A percentile compares a stretch with the other conserved stretches of the same genome.
Evolutionary conservation across 2,797 vertebrate species (phyloP).

Genomic region (Eremophila alpestris): DNA sequence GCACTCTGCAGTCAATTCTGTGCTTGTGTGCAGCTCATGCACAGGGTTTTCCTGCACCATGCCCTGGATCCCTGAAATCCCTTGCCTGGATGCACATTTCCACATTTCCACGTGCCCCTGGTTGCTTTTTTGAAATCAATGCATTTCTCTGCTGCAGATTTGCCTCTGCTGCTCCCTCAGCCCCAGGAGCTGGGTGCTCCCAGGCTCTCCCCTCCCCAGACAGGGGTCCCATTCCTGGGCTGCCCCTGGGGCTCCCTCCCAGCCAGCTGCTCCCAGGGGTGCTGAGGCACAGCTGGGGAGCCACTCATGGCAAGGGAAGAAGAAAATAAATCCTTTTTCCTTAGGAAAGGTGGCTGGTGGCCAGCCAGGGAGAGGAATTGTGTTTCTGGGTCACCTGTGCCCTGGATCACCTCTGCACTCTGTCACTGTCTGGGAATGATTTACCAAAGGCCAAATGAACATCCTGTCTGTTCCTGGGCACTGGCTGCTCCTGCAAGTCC

Average conservation of each 20-base stretch:
- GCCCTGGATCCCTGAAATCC: not conserved
- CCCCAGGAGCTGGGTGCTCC: not conserved
- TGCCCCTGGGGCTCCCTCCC: not conserved
- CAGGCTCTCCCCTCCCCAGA: not conserved
- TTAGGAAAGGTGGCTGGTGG: not conserved
- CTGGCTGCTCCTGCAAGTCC: not conserved
- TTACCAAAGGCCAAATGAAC: not conserved
- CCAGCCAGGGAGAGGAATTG: not conserved
- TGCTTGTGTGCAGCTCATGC: not conserved
- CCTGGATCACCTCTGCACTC: not conserved
- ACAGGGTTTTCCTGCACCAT: not conserved
- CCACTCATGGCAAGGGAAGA: rapidly evolving
- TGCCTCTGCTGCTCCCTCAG: not conserved
- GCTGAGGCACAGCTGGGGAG: not conserved
- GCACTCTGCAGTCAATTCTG: not conserved
- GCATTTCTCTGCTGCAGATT: not conserved
- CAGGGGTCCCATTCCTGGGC: rapidly evolving
- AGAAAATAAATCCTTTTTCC: not conserved
- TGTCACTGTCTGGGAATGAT: not conserved
- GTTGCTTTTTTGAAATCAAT: rapidly evolving
- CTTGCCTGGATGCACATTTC: rapidly evolving
- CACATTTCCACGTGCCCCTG: rapidly evolving
- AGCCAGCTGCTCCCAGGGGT: not conserved
- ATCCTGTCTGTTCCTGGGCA: not conserved
- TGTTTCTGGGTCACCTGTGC: not conserved